Base-by-base conservation (phyloP, 2,797 vertebrate genomes). In the Gallinago nigripennis region DNA sequence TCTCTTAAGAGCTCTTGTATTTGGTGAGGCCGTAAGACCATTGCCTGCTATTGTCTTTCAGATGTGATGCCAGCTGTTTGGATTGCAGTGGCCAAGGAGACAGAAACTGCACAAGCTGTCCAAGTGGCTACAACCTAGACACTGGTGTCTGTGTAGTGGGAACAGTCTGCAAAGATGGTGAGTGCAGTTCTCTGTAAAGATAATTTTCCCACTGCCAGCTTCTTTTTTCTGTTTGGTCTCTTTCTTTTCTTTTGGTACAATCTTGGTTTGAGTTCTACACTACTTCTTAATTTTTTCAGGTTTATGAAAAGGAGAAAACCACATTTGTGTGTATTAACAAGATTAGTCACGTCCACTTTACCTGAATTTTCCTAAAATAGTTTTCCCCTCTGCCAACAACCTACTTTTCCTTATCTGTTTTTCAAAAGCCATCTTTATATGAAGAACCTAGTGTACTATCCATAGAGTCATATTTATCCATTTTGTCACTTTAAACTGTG, bases 91-190 rank as follows among this genome's bases (percentile, higher is more conserved):
- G 99, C n/a, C 98, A 99, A 2, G 99, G 99, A 61, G 99, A 99
- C 61, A 98, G 97, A 95, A 99, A 99, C 98, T 99, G 99, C 96
- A 99, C 99, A 13, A 98, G 98, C 97, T 99, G 99, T 92, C 98
- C 98, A 91, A 99, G 96, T 21, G 99, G 99, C 66, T 99, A 99
- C 95, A 99, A 99, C 96, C 97, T 99, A 95, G 99, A 99, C 97
- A 98, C 97, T 21, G 99, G 99, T 88, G 97, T 98, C 93, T 99
- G 99, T 92, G 97, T 99, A 78, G 97, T 99, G 97, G 99, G 99
- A 98, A 99, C 99, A 77, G 98, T 99, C 96, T 99, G 99, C 98
- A 99, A 99, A 98, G 99, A 99, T 98, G 99, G 99, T 99, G 98
- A 99, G 99, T 98, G 77, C 43, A 78, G 19, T 33, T 72, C 31